Base-by-base conservation (phyloP, 2,113 vertebrate species). In the Gallinago jamesoni region DNA sequence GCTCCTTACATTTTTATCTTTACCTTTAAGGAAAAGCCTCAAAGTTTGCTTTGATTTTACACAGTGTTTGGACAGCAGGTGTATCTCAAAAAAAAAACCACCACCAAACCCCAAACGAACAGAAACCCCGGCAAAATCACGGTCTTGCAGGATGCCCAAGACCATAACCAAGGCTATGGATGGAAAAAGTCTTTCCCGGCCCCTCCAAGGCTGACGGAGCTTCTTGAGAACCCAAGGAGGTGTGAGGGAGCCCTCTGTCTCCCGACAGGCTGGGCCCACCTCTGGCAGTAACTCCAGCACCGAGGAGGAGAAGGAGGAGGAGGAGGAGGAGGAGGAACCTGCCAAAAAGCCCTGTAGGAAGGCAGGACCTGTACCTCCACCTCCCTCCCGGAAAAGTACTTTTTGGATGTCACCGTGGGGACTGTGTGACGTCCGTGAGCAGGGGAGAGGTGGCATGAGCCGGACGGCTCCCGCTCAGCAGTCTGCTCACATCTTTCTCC, bases 401-500 rank as follows among this genome's bases (percentile, higher is more conserved):
- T 82, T 84, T 25, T 39, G 73, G 50, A 33, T 14, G 30, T 31
- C 35, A 50, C 27, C 0, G 0, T 13, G 14, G 13, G 7, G 41
- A 79, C n/a, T 0, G 0, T 6, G 53, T 2, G 5, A 19, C 0
- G 6, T 15, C 12, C 5, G 28, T 3, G 47, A 68, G 57, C 55
- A 45, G 84, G 50, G 63, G 82, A 63, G 39, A 87, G 67, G 82
- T 63, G 33, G 13, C 9, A 20, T 0, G 17, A 91, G 94, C 60
- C 24, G 90, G 93, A 77, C 9, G 9, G 89, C 83, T 96, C 56
- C 91, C 94, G 79, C 96, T 98, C 95, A 96, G 93, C 85, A 98
- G 94, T 96, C 97, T 72, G 96, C 76, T 98, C 97, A 96, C 98
- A 98, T 96, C 92, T 39, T 96, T 87, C 93, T 97, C 93, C 93